Evolutionary conservation across 2,888 invertebrate species (phyloP), one percentile per base, ranked within the genome.

Genomic region (Abrostola tripartita): DNA sequence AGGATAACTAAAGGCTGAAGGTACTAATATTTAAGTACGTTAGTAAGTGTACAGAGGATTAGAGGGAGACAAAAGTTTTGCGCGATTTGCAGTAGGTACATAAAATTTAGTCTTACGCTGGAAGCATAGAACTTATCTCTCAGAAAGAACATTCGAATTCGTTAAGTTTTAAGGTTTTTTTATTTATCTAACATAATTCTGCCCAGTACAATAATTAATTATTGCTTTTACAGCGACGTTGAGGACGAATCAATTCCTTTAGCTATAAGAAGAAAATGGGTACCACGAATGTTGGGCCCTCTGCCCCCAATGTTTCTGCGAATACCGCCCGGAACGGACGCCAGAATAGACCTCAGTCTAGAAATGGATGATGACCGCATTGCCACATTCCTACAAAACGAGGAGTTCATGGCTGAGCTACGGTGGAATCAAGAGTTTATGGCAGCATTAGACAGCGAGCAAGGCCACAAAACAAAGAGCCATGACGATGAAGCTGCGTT

Each of bases 401-500:
- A 98, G 85, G 98, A 98, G 89, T 98, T 98, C 81, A 96, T 98
- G 96, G 96, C 97, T 51, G 98, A 98, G 84, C 91, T 98, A 41
- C 95, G 97, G 64, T 97, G 97, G 96, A 98, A 98, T 88, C 96
- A 97, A 86, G 98, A 98, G 83, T 98, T 98, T 85, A 96, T 98
- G 95, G 96, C 96, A 36, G 97, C 98, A 0, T 92, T 98, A 53
- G 97, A 98, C 83, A 97, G 96, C 85, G 98, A 98, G 94, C 95
- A 95, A 79, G 95, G 94, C 5, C 91, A 93, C 51, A 94, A 93
- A 76, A 86, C 86, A 1, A 95, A 94, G 75, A 85, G 90, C 37
- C 95, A 95, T 56, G 95, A 95, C 37, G 96, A 96, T 71, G 96
- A 96, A 78, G 97, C 97, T 81, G 96, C 95, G 54, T 97, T 97